Base-by-base conservation (phyloP, 2,113 vertebrate genomes). In the Leptodactylus fuscus region DNA sequence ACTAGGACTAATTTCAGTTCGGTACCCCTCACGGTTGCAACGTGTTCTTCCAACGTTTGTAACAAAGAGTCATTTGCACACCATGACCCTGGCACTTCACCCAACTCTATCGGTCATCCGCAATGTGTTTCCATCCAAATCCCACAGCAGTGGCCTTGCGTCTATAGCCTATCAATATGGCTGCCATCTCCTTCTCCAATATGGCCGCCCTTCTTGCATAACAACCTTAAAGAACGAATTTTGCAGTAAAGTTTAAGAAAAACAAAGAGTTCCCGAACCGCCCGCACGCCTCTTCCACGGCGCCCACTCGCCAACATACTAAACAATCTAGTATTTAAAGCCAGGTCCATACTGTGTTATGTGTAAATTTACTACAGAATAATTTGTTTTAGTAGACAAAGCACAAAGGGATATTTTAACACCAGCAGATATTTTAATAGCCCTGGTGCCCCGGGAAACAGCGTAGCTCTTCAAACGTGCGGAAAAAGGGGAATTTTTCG, bases 401-500 rank as follows among this genome's bases (percentile, higher is more conserved):
- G 81, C 81, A 82, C 81, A 71, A 82, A 82, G 81, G 62, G 81
- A 51, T 82, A 70, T 69, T 70, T 53, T 69, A 78, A 69, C 65
- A 70, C 62, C 81, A 51, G 41, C 81, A 51, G 81, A 49, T 82
- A 70, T 82, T 82, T 82, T 82, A 70, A 82, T 82, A 48, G 81
- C 48, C 18, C 60, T 29, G 27, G 60, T 81, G 55, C 60, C 27
- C 12, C 60, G 44, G 83, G 87, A 82, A 49, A 70, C 81, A 89
- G 87, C 11, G 0, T 41, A 69, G 67, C 77, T 87, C 87, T 48
- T 87, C 86, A 86, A 88, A 91, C 83, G 62, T 81, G 29, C 36
- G 44, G 20, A 70, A 81, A 81, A 74, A 88, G 74, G 88, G 67
- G 55, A 79, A 88, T 82, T 89, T 91, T 89, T 87, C 89, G 87